Conservation (phyloP, 2,113 vertebrate genomes). For the Nerophis ophidion region DNA sequence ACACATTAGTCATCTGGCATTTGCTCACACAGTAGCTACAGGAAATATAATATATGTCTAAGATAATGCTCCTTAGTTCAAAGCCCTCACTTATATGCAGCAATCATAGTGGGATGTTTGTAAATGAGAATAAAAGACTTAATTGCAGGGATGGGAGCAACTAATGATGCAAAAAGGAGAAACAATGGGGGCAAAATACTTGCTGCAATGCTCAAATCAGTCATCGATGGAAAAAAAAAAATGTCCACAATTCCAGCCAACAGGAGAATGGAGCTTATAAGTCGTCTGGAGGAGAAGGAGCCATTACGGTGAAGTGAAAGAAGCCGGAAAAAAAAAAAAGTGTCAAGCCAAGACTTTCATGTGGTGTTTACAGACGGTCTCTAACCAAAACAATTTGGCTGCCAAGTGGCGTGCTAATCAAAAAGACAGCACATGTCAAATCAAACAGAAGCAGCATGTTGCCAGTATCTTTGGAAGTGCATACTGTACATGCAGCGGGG, state of each 20-base stretch:
- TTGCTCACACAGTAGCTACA: background rate
- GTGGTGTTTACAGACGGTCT: constrained; percentile 55
- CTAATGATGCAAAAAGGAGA: constrained; percentile 5
- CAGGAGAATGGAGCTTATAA: constrained; percentile 10
- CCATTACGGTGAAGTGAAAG: constrained; percentile 14
- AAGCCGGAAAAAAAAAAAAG: constrained; percentile 26
- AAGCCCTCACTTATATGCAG: constrained; percentile 9
- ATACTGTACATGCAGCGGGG: constrained; percentile 37
- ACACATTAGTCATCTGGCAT: constrained; percentile 39
- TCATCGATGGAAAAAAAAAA: background rate
- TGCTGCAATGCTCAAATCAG: background rate
- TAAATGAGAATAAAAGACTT: constrained; percentile 1
- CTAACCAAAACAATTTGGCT: constrained; percentile 59
- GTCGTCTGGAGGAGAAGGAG: constrained; percentile 9
- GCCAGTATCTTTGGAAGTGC: constrained; percentile 60
- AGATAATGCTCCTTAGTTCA: constrained; percentile 11
- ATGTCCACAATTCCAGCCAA: constrained; percentile 6
- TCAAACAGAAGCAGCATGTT: constrained; percentile 61
- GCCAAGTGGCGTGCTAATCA: constrained; percentile 66
- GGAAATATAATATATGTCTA: background rate
- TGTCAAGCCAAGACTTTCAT: constrained; percentile 60
- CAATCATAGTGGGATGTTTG: constrained; percentile 1
- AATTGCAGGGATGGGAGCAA: background rate
- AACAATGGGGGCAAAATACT: background rate
- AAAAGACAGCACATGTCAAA: constrained; percentile 63